phyloP scores from a whole-genome alignment of 2,113 vertebrate genomes.

The Microcebus jonahi region DNA sequence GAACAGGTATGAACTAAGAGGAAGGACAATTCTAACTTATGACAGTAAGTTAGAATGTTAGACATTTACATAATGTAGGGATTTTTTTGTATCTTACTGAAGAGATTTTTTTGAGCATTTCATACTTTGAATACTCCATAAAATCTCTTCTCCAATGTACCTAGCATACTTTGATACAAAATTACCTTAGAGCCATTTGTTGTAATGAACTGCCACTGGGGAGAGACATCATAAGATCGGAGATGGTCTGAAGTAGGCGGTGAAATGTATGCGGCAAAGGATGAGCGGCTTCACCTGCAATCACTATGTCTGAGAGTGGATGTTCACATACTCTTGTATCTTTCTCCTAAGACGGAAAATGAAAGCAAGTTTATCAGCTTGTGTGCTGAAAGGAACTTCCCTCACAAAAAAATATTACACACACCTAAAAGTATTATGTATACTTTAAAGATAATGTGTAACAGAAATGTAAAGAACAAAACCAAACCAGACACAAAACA shows the following conservation, averaged over 20 bases:
- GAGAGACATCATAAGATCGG: slow-evolving; percentile 99
- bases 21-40: not conserved
- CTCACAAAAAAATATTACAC: not conserved
- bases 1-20: not conserved
- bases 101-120: not conserved
- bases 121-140: not conserved
- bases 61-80: not conserved
- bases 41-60: not conserved
- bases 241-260: slow-evolving; percentile 98
- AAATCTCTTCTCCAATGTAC: not conserved
- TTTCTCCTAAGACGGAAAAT: slow-evolving; percentile 89
- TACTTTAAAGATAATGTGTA: not conserved
- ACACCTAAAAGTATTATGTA: not conserved
- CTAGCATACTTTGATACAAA: not conserved
- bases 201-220: slow-evolving; percentile 97
- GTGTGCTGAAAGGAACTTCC: not conserved
- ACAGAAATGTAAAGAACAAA: slow-evolving; percentile 5
- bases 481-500: not conserved
- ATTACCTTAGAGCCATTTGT: slow-evolving; percentile 98
- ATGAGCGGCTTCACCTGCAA: slow-evolving; percentile 98
- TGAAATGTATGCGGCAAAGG: slow-evolving; percentile 98
- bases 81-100: not conserved
- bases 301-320: slow-evolving; percentile 97
- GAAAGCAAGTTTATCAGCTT: slow-evolving; percentile 40
- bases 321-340: slow-evolving; percentile 98